phyloP scores from a whole-genome alignment of 2,888 invertebrate species.

The Trichacis sp. region DNA sequence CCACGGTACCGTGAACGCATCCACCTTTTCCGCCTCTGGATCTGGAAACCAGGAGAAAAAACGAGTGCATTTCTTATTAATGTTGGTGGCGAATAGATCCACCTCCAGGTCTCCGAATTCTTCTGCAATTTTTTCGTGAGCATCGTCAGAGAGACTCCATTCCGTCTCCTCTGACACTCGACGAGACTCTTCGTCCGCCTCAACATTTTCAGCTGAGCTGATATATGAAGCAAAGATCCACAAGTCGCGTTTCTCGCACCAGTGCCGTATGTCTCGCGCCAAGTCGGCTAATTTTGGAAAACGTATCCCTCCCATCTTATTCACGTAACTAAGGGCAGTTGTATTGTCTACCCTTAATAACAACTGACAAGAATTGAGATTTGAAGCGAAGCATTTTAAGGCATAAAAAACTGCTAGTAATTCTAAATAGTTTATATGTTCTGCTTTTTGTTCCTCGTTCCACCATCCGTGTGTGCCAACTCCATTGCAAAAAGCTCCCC shows the following conservation, averaged over 20 bases:
- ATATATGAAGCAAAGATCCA: no score
- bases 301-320: no score
- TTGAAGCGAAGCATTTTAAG: conserved; percentile 24
- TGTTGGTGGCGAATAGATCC: conserved; percentile 46
- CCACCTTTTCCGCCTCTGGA: no score
- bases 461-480: conserved; percentile 19
- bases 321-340: no score
- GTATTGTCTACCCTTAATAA: conserved; percentile 21
- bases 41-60: no score
- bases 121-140: conserved; percentile 22
- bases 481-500: conserved; percentile 21
- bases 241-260: conserved; percentile 18
- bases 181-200: conserved; percentile 19
- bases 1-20: conserved; percentile 48
- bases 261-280: conserved; percentile 25
- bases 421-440: conserved; percentile 28
- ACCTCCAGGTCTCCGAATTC: conserved; percentile 44
- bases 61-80: conserved; percentile 42
- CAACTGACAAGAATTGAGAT: conserved; percentile 15
- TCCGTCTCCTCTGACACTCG: conserved; percentile 16
- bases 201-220: conserved; percentile 12
- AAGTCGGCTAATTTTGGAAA: no score
- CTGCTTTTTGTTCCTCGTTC: conserved; percentile 7
- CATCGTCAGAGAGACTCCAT: conserved; percentile 27
- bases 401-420: no score